Evolutionary conservation across 2,113 vertebrate genomes (phyloP), one percentile per base, ranked within the genome.

Genomic region (Laticauda colubrina): DNA sequence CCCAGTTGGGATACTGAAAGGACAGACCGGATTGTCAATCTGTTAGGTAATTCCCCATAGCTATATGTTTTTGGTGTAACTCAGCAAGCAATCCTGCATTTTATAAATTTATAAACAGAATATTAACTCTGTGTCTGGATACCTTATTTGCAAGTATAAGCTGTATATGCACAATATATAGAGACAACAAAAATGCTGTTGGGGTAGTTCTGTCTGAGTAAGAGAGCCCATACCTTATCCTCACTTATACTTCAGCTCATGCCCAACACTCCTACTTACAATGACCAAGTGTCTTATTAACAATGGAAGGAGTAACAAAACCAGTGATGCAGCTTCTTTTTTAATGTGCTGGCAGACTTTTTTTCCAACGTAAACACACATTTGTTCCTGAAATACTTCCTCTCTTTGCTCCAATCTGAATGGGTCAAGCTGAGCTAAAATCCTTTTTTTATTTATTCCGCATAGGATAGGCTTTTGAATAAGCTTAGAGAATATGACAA

Each of bases 91-190:
- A 45, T 61, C 85, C 39, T 89, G 69, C 85, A 45, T 51, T 57
- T 85, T 93, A 45, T 53, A 81, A 39, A 81, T 81, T 81, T 81
- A 81, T 81, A 81, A 39, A 81, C 75, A 43, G 75, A 89, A 92
- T 88, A 92, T 92, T 88, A 92, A 92, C 51, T 34, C 69, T 75
- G 51, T 89, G 88, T 75, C 92, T 92, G 92, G 43, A 89, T 61
- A 89, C 43, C 88, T 59, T 92, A 89, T 89, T 61, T 89, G 88
- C 85, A 85, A 85, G 88, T 45, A 18, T 59, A 85, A 92, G 39
- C 69, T n/a, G 5, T 53, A 29, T 89, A 55, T 69, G 59, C 57
- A 51, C 26, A 59, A 75, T 51, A 51, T 51, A 51, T 51, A 2
- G 48, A 51, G 48, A 51, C 43, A 89, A 81, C 55, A 85, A 92